These are phyloP conservation scores for Drosophila pallidifrons DNA, from an alignment of 1,140 invertebrate genomes.

Conservation along the genomic window DNA sequence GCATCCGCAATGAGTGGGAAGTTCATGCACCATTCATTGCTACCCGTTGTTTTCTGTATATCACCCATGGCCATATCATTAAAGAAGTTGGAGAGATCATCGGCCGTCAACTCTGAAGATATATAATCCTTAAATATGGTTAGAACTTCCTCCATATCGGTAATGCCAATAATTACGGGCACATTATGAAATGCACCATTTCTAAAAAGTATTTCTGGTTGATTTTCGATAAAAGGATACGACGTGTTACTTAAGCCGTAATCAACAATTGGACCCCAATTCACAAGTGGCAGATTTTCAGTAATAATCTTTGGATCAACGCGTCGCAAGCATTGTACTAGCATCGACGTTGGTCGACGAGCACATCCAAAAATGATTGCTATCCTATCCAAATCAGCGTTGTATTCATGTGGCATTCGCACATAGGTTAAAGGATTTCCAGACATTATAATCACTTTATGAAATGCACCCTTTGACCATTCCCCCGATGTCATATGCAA, in stretches of 20 bases:
- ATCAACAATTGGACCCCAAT: slow-evolving; percentile 92
- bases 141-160: slow-evolving; percentile 91
- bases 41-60: slow-evolving; percentile 84
- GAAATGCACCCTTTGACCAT: slow-evolving; percentile 87
- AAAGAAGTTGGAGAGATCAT: slow-evolving; percentile 88
- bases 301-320: slow-evolving; percentile 87
- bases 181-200: slow-evolving; percentile 87
- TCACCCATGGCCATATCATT: slow-evolving; percentile 87
- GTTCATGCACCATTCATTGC: slow-evolving; percentile 88
- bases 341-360: slow-evolving; percentile 87
- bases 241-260: slow-evolving; percentile 88
- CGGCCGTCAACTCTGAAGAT: slow-evolving; percentile 85
- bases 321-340: slow-evolving; percentile 89
- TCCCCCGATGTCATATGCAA: slow-evolving; percentile 88
- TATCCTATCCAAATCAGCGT: slow-evolving; percentile 87
- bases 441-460: slow-evolving; percentile 90
- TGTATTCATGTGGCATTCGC: slow-evolving; percentile 86
- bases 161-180: slow-evolving; percentile 90
- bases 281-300: slow-evolving; percentile 87
- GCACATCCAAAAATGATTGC: slow-evolving; percentile 89
- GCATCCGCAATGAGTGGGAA: slow-evolving; percentile 90
- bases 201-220: slow-evolving; percentile 88
- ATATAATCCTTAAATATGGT: slow-evolving; percentile 86
- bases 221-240: slow-evolving; percentile 88
- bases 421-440: slow-evolving; percentile 89